Conservation (phyloP, 2,113 vertebrate genomes). For the Microtus montanus region DNA sequence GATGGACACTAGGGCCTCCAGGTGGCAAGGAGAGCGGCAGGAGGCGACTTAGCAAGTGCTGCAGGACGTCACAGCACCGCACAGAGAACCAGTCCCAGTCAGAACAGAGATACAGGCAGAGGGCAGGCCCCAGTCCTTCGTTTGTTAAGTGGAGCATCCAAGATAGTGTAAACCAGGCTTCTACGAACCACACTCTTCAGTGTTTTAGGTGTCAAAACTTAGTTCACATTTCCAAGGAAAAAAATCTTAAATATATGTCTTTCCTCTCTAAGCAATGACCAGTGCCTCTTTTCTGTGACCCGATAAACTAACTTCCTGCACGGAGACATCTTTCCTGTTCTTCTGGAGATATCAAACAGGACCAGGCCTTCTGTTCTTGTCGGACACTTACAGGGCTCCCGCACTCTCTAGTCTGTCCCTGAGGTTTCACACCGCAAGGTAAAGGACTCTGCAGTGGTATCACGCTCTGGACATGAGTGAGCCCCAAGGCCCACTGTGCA, state of each 20-base stretch:
- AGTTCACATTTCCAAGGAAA: not conserved
- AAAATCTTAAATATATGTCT: not conserved
- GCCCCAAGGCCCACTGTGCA: not conserved
- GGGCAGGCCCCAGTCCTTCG: not conserved
- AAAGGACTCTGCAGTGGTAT: not conserved
- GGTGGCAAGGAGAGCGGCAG: not conserved
- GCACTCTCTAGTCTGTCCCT: not conserved
- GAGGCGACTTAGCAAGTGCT: not conserved
- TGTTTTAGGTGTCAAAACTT: not conserved
- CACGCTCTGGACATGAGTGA: not conserved
- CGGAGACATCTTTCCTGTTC: not conserved
- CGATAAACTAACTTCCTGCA: not conserved
- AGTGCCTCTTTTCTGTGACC: not conserved
- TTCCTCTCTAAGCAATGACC: not conserved
- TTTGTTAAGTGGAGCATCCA: not conserved
- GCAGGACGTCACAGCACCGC: no score
- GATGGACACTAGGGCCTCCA: not conserved
- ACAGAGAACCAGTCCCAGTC: rapidly evolving
- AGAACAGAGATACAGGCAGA: not conserved
- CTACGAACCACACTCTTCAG: not conserved
- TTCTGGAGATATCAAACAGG: not conserved
- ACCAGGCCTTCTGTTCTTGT: not conserved
- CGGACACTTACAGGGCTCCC: not conserved
- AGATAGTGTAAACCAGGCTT: not conserved
- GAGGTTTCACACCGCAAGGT: not conserved